phyloP scores from a whole-genome alignment of 2,888 invertebrate genomes.

The Drosophila lutescens region DNA sequence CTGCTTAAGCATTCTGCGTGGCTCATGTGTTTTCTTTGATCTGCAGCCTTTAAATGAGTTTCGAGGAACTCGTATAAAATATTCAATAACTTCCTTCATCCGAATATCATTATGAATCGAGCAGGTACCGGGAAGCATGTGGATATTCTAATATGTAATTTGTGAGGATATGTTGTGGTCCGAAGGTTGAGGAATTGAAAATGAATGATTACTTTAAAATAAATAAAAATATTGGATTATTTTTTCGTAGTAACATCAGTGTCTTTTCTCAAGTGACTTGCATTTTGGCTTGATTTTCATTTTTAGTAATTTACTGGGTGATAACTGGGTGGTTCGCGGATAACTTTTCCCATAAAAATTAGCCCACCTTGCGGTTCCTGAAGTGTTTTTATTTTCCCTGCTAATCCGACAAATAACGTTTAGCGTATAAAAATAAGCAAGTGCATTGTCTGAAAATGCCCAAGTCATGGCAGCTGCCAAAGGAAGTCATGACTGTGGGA shows the following conservation, averaged over 20 bases:
- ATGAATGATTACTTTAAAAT: neutral
- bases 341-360: slow-evolving; percentile 9
- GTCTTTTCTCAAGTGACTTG: slow-evolving; percentile 4
- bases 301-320: neutral
- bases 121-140: neutral
- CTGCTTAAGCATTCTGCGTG: slow-evolving; percentile 13
- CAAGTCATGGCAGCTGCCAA: slow-evolving; percentile 43
- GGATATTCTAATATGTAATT: slow-evolving; percentile 1
- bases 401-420: neutral
- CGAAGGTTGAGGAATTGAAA: slow-evolving; percentile 1
- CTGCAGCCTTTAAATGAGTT: slow-evolving; percentile 25
- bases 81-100: slow-evolving; percentile 16
- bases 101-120: slow-evolving; percentile 13
- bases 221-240: too few species aligned
- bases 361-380: neutral
- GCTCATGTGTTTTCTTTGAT: slow-evolving; percentile 16
- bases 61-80: slow-evolving; percentile 11
- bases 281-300: neutral
- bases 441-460: slow-evolving; percentile 17
- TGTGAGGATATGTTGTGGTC: neutral
- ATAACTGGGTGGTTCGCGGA: neutral
- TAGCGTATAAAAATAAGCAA: slow-evolving; percentile 15
- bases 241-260: too few species aligned
- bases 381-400: neutral
- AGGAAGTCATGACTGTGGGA: slow-evolving; percentile 22